These are phyloP conservation scores for Littorina saxatilis DNA, from an alignment of 1,140 invertebrate species.

Conservation along the genomic window DNA sequence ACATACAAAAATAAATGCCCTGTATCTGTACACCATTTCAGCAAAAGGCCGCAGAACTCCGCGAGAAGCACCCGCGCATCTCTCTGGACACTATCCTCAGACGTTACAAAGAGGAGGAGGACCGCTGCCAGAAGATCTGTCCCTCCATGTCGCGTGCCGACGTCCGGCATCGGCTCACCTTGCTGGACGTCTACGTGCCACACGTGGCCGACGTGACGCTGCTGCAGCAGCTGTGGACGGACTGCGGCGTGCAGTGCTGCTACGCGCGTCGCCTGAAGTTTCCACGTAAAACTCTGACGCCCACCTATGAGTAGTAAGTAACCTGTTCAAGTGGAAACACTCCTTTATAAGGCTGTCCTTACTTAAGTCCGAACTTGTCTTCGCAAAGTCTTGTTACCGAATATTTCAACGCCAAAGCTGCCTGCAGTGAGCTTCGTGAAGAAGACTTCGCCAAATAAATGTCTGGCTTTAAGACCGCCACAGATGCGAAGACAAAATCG, in stretches of 20 bases:
- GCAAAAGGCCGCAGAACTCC: slow-evolving; percentile 50
- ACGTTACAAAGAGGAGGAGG: slow-evolving; percentile 50
- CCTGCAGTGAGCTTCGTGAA: no score
- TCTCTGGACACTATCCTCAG: slow-evolving; percentile 50
- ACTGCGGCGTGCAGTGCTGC: slow-evolving; percentile 55
- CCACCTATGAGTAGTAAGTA: not conserved
- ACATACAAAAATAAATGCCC: not conserved
- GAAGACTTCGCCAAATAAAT: no score
- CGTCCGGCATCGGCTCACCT: slow-evolving; percentile 39
- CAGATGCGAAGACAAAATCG: no score
- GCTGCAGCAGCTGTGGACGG: slow-evolving; percentile 57
- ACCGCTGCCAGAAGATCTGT: slow-evolving; percentile 42
- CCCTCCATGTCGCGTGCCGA: slow-evolving; percentile 38
- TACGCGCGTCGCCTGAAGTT: slow-evolving; percentile 51
- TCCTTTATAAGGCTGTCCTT: no score
- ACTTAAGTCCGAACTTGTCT: no score
- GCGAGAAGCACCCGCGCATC: slow-evolving; percentile 52
- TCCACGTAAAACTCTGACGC: slow-evolving; percentile 32
- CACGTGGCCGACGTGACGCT: slow-evolving; percentile 47
- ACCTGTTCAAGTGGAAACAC: no score
- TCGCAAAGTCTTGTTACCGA: no score
- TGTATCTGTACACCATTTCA: slow-evolving; percentile 22
- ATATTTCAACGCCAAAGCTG: no score
- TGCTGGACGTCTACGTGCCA: slow-evolving; percentile 42
- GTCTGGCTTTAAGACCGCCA: no score